Evolutionary conservation across 2,113 vertebrate genomes (phyloP).

Genomic region (Sebastes fasciatus): DNA sequence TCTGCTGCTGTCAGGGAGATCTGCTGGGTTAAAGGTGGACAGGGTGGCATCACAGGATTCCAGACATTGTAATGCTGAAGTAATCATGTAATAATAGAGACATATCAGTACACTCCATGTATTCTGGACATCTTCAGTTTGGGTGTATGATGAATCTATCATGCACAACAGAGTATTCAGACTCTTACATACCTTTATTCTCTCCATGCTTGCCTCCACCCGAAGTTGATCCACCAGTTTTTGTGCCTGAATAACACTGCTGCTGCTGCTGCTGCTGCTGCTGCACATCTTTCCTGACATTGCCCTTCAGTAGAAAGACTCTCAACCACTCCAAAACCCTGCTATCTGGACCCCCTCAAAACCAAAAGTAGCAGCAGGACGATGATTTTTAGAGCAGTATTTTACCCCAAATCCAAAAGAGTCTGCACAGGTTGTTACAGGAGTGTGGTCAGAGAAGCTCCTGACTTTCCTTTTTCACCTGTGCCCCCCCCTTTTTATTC

Average conservation of each 20-base stretch:
- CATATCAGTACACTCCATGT: background rate
- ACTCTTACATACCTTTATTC: constrained; percentile 84
- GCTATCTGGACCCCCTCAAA: background rate
- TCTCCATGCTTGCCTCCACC: constrained; percentile 84
- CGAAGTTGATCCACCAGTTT: constrained; percentile 86
- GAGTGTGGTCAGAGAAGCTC: constrained; percentile 5
- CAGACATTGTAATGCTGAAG: background rate
- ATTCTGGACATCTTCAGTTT: background rate
- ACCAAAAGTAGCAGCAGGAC: background rate
- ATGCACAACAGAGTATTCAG: background rate
- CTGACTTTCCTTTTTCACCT: constrained; percentile 58
- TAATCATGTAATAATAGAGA: background rate
- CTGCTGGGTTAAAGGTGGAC: constrained; percentile 64
- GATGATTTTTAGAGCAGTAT: background rate
- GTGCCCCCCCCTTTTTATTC: constrained; percentile 24
- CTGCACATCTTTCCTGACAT: constrained; percentile 83
- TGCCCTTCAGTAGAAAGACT: background rate
- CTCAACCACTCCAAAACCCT: background rate
- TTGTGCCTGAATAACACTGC: constrained; percentile 83
- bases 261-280: constrained; percentile 82
- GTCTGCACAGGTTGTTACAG: background rate
- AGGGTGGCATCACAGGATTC: background rate
- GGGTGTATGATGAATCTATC: background rate
- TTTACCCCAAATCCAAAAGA: constrained; percentile 17
- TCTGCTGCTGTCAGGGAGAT: constrained; percentile 87